Conservation (phyloP, 2,113 vertebrate genomes). For the Turnix velox region DNA sequence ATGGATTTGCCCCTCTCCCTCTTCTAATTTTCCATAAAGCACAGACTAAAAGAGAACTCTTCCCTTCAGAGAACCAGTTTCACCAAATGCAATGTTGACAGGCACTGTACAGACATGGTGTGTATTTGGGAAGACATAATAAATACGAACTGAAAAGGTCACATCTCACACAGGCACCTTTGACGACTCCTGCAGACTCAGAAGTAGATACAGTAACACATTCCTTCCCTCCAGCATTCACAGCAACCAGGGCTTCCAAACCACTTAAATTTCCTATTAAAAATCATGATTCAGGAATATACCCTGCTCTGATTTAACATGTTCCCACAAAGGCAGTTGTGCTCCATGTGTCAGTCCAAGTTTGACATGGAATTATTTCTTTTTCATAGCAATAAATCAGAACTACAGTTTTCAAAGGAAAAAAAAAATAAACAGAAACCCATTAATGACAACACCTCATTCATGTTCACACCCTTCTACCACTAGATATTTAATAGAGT, state of each 20-base stretch:
- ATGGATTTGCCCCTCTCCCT: background rate
- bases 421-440: background rate
- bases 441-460: background rate
- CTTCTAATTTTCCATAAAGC: background rate
- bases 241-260: constrained; percentile 20
- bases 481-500: background rate
- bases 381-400: background rate
- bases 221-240: constrained; percentile 33
- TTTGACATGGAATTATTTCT: background rate
- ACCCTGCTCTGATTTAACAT: background rate
- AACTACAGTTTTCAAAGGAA: background rate
- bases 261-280: constrained; percentile 53
- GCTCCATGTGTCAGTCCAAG: background rate
- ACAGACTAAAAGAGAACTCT: constrained; percentile 17
- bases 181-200: constrained; percentile 43
- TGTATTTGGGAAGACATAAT: constrained; percentile 63
- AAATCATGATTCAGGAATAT: background rate
- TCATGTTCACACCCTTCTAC: background rate
- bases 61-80: background rate
- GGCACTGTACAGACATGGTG: constrained; percentile 22
- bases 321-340: background rate
- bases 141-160: constrained; percentile 69
- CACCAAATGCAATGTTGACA: constrained; percentile 56
- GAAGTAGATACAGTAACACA: constrained; percentile 13
- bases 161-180: constrained; percentile 52